Evolutionary conservation across 2,888 invertebrate genomes (phyloP).

Genomic region (Rhingia campestris): DNA sequence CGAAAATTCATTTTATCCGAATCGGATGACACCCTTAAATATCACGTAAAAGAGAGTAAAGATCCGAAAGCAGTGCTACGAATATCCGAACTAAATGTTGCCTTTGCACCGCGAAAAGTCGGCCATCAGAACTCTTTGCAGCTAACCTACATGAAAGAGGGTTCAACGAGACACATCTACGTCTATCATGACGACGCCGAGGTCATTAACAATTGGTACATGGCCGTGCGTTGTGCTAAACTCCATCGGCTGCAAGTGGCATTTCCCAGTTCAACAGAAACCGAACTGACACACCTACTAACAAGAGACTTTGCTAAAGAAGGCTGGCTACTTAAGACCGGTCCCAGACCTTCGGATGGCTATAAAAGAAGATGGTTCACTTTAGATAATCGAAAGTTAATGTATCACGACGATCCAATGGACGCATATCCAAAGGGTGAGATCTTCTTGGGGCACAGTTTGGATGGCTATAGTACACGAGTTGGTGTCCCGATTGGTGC

Average conservation of each 20-base stretch:
- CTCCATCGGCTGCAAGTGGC: slow-evolving; percentile 92
- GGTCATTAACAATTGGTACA: slow-evolving; percentile 93
- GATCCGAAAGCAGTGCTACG: slow-evolving; percentile 92
- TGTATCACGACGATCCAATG: slow-evolving; percentile 94
- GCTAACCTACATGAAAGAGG: slow-evolving; percentile 92
- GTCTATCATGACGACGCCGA: slow-evolving; percentile 94
- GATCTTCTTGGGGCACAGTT: slow-evolving; percentile 89
- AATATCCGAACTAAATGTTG: slow-evolving; percentile 92
- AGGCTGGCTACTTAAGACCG: slow-evolving; percentile 95
- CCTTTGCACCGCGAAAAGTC: slow-evolving; percentile 92
- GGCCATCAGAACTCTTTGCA: slow-evolving; percentile 91
- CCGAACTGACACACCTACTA: slow-evolving; percentile 88
- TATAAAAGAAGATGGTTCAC: slow-evolving; percentile 95
- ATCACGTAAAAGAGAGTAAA: slow-evolving; percentile 89
- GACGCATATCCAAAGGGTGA: slow-evolving; percentile 96
- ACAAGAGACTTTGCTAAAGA: slow-evolving; percentile 93
- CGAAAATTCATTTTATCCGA: slow-evolving; percentile 92
- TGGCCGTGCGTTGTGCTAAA: slow-evolving; percentile 92
- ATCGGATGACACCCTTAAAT: slow-evolving; percentile 91
- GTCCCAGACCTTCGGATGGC: slow-evolving; percentile 90
- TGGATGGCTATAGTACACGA: slow-evolving; percentile 90
- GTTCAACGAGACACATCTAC: slow-evolving; percentile 93
- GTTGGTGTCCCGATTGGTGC: slow-evolving; percentile 87
- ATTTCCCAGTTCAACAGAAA: slow-evolving; percentile 89
- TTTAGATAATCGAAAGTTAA: slow-evolving; percentile 93